phyloP scores from a whole-genome alignment of 1,140 invertebrate genomes.

The Leptestheria dahalacensis region DNA sequence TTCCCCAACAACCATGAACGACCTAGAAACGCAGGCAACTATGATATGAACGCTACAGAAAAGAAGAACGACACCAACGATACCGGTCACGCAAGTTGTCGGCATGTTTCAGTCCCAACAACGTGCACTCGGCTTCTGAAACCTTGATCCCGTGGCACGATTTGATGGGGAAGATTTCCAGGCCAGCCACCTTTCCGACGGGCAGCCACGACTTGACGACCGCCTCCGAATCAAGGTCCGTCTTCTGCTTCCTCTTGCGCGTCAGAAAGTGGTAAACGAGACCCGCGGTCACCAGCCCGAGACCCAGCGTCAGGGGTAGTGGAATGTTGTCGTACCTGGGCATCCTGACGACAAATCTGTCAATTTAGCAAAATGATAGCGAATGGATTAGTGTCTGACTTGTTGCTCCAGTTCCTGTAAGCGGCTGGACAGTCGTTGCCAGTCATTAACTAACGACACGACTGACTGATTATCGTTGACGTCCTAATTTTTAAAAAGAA shows the following conservation, averaged over 20 bases:
- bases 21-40: background rate
- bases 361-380: too few species aligned
- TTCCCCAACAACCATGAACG: slow-evolving; percentile 11
- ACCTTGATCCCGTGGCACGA: slow-evolving; percentile 24
- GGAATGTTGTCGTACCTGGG: background rate
- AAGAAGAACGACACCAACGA: background rate
- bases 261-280: background rate
- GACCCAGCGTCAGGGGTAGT: background rate
- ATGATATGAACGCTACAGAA: background rate
- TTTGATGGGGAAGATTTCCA: slow-evolving; percentile 25
- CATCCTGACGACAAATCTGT: too few species aligned
- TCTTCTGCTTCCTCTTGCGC: background rate
- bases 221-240: slow-evolving; percentile 1
- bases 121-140: slow-evolving; percentile 21
- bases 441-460: too few species aligned
- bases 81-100: slow-evolving; percentile 23
- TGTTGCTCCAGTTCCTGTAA: too few species aligned
- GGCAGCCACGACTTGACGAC: slow-evolving; percentile 10
- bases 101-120: slow-evolving; percentile 20
- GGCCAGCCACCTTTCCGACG: slow-evolving; percentile 20
- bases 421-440: too few species aligned
- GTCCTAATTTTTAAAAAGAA: too few species aligned
- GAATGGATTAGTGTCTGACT: too few species aligned
- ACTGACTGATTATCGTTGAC: too few species aligned
- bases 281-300: background rate